Evolutionary conservation across 2,888 invertebrate genomes (phyloP).

Genomic region (Apoda limacodes): DNA sequence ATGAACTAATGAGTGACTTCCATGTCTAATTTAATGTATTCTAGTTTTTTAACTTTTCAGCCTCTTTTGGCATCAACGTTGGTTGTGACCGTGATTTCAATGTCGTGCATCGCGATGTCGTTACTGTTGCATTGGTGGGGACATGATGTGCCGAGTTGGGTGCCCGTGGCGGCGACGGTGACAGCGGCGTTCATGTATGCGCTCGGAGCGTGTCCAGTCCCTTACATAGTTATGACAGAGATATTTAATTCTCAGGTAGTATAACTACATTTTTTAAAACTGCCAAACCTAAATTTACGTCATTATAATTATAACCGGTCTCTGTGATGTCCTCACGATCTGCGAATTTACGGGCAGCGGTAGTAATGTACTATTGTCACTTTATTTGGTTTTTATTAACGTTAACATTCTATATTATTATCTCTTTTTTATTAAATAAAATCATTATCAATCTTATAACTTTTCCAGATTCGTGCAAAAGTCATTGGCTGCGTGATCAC

Average conservation of each 20-base stretch:
- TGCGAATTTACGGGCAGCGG: not conserved
- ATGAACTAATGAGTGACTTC: too few relatives aligned
- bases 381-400: slow-evolving; percentile 4
- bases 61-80: slow-evolving; percentile 23
- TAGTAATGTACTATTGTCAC: slow-evolving; percentile 6
- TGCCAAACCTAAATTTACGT: slow-evolving; percentile 1
- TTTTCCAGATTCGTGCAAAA: slow-evolving; percentile 37
- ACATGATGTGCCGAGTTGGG: slow-evolving; percentile 25
- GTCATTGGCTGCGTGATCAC: slow-evolving; percentile 30
- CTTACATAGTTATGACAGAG: slow-evolving; percentile 36
- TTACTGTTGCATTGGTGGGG: slow-evolving; percentile 25
- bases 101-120: slow-evolving; percentile 24
- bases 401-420: too few relatives aligned
- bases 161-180: slow-evolving; percentile 27
- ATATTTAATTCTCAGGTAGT: slow-evolving; percentile 40
- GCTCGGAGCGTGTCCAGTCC: slow-evolving; percentile 30
- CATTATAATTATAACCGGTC: slow-evolving; percentile 1
- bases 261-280: too few relatives aligned
- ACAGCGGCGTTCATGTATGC: slow-evolving; percentile 27
- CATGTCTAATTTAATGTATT: slow-evolving; percentile 1
- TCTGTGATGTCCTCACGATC: not conserved
- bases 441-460: too few relatives aligned
- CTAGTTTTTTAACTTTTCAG: slow-evolving; percentile 24
- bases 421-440: too few relatives aligned
- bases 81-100: slow-evolving; percentile 21